Evolutionary conservation across 2,797 vertebrate genomes (phyloP), one percentile per base, ranked within the genome.

Genomic region (Lagocephalus sceleratus): DNA sequence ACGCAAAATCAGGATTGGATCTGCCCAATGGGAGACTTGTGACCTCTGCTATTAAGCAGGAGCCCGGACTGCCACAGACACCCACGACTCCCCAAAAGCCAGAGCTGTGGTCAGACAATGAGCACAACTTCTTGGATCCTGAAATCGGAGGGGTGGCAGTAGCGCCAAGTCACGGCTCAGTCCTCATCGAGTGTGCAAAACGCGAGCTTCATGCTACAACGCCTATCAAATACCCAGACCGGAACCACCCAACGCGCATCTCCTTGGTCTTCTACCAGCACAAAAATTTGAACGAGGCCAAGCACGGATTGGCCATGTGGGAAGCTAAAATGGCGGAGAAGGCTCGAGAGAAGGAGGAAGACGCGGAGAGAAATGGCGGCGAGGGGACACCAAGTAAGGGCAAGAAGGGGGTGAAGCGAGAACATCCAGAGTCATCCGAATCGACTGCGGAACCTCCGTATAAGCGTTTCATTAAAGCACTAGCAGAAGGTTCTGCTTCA

Each of bases 241-340:
- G 96, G 68, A 93, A 91, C 47, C 92, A 93, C 50, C 97, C 98
- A 54, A 95, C 94, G 29, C 92, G 98, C 56, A 95, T 99, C 86
- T 99, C 98, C 1, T 92, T 99, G 29, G 98, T 99, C 63, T 98
- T 99, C 75, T 99, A 99, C 89, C 97, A 99, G 91, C 98, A 99
- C 85, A 99, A 99, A 88, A 99, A 93, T 73, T 87, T 99, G 92
- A 98, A 96, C 5, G 95, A 98, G 84, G 95, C 98, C 35, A 98
- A 98, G 68, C 98, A 99, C 0, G 95, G 96, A 20, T 85, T 98
- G 82, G 94, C 95, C 20, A 84, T 96, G 63, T 99, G 96, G 96
- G 97, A 99, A 68, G 96, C 96, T 45, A 99, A 98, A 71, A 94
- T 98, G 95, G 96, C 95, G 6, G 96, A 96, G 66, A 99, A 98